Evolutionary conservation across 2,113 vertebrate genomes (phyloP).

Genomic region (Eulemur macaco): DNA sequence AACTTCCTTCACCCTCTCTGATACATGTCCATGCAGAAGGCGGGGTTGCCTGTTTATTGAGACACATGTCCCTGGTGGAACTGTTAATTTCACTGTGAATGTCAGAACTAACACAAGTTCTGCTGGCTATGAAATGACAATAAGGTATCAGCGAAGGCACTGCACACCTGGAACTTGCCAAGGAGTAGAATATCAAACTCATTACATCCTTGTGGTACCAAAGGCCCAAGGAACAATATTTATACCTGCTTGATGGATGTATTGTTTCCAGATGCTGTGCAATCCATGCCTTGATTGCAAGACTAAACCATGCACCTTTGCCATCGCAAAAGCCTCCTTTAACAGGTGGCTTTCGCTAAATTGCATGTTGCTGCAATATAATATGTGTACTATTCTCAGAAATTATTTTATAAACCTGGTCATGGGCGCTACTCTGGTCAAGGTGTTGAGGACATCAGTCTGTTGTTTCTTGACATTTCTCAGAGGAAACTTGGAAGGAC

Average conservation of each 20-base stretch:
- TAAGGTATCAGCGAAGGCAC: fast-evolving
- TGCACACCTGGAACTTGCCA: fast-evolving
- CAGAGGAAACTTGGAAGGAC: background rate
- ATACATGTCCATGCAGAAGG: fast-evolving
- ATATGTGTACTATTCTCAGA: fast-evolving
- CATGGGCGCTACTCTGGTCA: fast-evolving
- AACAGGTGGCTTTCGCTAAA: fast-evolving
- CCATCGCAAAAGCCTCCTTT: fast-evolving
- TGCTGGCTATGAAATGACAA: background rate
- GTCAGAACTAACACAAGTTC: background rate
- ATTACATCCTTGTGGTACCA: fast-evolving
- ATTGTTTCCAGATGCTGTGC: background rate
- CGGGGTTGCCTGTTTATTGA: fast-evolving
- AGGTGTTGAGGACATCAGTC: fast-evolving
- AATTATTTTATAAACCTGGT: fast-evolving
- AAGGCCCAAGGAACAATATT: background rate
- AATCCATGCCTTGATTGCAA: fast-evolving
- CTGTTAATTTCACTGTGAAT: fast-evolving
- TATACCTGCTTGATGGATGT: fast-evolving
- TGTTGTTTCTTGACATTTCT: fast-evolving
- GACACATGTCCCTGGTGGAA: fast-evolving
- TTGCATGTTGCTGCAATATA: fast-evolving
- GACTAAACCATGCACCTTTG: fast-evolving
- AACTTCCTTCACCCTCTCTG: fast-evolving
- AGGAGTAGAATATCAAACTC: fast-evolving